A percentile compares a stretch with the other conserved stretches of the same genome.
Evolutionary conservation across 1,140 invertebrate genomes (phyloP).

Genomic region (Papilio polyxenes): DNA sequence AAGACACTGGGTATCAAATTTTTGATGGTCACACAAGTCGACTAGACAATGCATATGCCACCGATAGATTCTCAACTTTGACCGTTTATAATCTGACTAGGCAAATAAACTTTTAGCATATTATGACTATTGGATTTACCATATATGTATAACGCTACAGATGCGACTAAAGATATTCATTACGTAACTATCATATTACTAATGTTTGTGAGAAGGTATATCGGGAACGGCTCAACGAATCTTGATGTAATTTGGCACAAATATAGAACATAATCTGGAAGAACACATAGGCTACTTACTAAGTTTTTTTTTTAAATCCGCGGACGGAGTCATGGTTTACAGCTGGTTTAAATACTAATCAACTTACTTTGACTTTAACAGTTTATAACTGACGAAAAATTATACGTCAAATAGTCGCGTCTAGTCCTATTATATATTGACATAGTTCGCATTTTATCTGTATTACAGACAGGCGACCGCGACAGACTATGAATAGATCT

Average conservation of each 20-base stretch:
- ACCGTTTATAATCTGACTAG: no score
- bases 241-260: no score
- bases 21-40: slow-evolving; percentile 1
- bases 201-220: no score
- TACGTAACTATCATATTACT: no score
- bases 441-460: neutral
- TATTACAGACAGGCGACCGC: neutral
- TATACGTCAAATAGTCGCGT: neutral
- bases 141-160: no score
- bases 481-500: slow-evolving; percentile 6
- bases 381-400: neutral
- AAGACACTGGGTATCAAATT: slow-evolving; percentile 6
- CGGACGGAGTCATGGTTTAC: no score
- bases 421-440: neutral
- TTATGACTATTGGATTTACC: neutral
- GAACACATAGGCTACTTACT: no score
- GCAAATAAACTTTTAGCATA: neutral
- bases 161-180: no score
- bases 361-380: neutral
- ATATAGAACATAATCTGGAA: no score
- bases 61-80: no score
- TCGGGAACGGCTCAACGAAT: no score
- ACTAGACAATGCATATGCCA: neutral
- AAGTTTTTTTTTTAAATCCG: no score
- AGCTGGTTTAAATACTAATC: neutral